A percentile compares a stretch with the other conserved stretches of the same genome.
Evolutionary conservation across 2,888 invertebrate genomes (phyloP).

Genomic region (Cylindroiulus punctatus): DNA sequence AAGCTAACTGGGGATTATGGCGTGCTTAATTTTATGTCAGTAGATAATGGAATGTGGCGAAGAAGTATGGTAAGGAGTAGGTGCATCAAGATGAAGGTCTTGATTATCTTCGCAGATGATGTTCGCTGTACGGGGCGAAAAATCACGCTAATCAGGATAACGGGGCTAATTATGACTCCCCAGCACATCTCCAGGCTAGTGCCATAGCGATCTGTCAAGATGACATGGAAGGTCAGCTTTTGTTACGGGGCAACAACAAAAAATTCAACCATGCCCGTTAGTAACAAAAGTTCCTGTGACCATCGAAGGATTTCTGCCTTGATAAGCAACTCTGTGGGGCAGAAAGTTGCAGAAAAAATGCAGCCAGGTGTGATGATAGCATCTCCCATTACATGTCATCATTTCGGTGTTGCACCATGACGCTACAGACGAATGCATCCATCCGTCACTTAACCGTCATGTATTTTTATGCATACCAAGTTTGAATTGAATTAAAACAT

Average conservation of each 20-base stretch:
- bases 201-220: constrained; percentile 43
- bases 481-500: too few species aligned
- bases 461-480: too few species aligned
- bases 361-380: constrained; percentile 25
- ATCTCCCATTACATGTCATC: constrained; percentile 27
- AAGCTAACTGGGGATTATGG: too few species aligned
- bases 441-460: constrained; percentile 1
- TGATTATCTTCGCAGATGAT: background rate
- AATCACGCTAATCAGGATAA: constrained; percentile 30
- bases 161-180: constrained; percentile 26
- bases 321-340: constrained; percentile 23
- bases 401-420: constrained; percentile 25
- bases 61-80: too few species aligned
- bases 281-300: constrained; percentile 10
- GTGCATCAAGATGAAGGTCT: background rate
- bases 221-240: constrained; percentile 35
- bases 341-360: constrained; percentile 11
- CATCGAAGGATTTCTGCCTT: constrained; percentile 23
- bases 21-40: too few species aligned
- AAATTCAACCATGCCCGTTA: background rate
- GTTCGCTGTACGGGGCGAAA: background rate
- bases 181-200: background rate
- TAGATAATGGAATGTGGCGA: too few species aligned
- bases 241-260: background rate
- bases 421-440: constrained; percentile 19